Conservation (phyloP, 2,113 vertebrate species). For the Indri indri region DNA sequence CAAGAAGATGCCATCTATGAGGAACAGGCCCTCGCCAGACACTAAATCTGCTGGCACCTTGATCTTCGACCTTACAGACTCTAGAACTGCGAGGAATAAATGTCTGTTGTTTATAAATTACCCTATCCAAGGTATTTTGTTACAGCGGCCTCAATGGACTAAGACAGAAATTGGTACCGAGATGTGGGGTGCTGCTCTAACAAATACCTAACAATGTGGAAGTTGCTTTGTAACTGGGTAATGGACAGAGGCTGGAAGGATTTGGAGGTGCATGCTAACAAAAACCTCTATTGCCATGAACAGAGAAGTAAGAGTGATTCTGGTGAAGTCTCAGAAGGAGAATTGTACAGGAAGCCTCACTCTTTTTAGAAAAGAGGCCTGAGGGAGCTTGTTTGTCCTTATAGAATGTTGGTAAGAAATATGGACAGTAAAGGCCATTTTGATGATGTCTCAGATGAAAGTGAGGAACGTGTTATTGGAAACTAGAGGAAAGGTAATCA, state of each 20-base stretch:
- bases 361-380: too few relatives aligned
- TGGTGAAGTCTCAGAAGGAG: not conserved
- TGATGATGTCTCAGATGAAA: not conserved
- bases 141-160: not conserved
- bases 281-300: not conserved
- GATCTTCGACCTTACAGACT: not conserved
- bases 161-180: not conserved
- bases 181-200: not conserved
- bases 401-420: not conserved
- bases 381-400: too few relatives aligned
- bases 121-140: not conserved
- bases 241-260: not conserved
- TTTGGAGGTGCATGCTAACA: not conserved
- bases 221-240: not conserved
- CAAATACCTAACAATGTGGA: not conserved
- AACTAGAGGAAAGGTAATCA: not conserved
- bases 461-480: not conserved
- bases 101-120: not conserved
- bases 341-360: not conserved
- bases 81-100: not conserved
- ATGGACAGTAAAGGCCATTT: not conserved
- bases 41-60: not conserved
- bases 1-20: not conserved
- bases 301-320: not conserved
- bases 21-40: not conserved